phyloP scores from a whole-genome alignment of 2,888 invertebrate genomes.

The Thyatira batis region DNA sequence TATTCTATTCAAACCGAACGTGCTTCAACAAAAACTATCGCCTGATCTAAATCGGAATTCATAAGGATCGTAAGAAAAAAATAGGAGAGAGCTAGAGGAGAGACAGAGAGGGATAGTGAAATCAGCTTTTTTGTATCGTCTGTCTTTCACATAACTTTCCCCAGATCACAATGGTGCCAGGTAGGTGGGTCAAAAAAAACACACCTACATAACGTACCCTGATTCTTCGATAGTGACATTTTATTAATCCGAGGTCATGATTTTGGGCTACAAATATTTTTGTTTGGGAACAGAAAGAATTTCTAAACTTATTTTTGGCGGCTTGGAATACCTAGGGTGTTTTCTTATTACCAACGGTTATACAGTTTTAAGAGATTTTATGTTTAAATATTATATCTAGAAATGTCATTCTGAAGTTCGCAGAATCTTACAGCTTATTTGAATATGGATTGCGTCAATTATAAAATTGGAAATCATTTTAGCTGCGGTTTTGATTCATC shows the following conservation, averaged over 20 bases:
- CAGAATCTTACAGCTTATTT: not conserved
- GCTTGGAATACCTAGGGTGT: not conserved
- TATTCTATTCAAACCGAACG: constrained; percentile 47
- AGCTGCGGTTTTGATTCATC: not conserved
- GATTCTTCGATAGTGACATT: constrained; percentile 73
- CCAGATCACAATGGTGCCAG: constrained; percentile 67
- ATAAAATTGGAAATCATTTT: not conserved
- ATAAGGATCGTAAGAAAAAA: constrained; percentile 58
- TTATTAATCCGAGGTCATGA: constrained; percentile 63
- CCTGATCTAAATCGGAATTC: constrained; percentile 70
- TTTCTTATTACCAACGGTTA: too few species aligned
- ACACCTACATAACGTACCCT: constrained; percentile 44
- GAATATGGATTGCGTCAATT: not conserved
- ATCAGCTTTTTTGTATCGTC: constrained; percentile 63
- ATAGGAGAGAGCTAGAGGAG: constrained; percentile 56
- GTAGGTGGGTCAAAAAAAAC: constrained; percentile 64
- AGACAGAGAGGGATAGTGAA: constrained; percentile 55
- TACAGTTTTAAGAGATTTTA: too few species aligned
- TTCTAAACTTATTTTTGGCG: not conserved
- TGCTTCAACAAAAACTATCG: constrained; percentile 63
- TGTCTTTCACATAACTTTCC: constrained; percentile 78
- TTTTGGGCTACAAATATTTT: constrained; percentile 17
- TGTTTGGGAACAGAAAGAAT: not conserved
- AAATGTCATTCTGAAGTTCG: not conserved
- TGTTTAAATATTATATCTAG: not conserved